A percentile compares a stretch with the other conserved stretches of the same genome.
Conservation (phyloP, 2,888 invertebrate genomes). For the Gymnocheta viridis region DNA sequence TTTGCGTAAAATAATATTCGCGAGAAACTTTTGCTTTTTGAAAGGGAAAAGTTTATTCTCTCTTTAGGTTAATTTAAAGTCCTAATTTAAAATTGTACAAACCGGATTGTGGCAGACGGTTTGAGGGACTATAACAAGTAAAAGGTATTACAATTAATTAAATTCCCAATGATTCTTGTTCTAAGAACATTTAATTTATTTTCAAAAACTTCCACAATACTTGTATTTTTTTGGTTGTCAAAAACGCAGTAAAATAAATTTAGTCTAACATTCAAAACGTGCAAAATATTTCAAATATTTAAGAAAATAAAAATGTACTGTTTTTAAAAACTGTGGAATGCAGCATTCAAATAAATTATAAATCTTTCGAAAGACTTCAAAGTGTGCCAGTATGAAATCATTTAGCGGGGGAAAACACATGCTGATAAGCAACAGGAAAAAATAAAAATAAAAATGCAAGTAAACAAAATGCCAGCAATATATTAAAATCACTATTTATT, state of each 20-base stretch:
- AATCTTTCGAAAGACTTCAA: not conserved
- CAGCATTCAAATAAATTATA: not conserved
- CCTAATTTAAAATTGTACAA: no score
- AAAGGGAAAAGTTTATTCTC: not conserved
- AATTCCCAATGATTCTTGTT: no score
- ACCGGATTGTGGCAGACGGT: no score
- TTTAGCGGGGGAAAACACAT: not conserved
- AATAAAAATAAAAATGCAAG: not conserved
- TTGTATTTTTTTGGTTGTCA: not conserved
- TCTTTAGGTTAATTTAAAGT: no score
- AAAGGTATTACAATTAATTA: no score
- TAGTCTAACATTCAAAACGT: not conserved
- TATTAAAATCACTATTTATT: slow-evolving; percentile 2
- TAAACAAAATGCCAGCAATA: not conserved
- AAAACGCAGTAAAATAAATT: not conserved
- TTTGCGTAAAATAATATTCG: not conserved
- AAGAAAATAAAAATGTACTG: not conserved
- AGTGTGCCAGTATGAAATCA: not conserved
- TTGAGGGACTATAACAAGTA: no score
- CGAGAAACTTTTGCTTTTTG: not conserved
- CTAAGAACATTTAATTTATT: not conserved
- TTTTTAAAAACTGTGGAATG: not conserved
- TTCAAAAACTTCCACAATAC: not conserved
- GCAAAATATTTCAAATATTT: not conserved
- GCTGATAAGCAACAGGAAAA: not conserved